Evolutionary conservation across 2,888 invertebrate species (phyloP).

Genomic region (Ceriagrion tenellum): DNA sequence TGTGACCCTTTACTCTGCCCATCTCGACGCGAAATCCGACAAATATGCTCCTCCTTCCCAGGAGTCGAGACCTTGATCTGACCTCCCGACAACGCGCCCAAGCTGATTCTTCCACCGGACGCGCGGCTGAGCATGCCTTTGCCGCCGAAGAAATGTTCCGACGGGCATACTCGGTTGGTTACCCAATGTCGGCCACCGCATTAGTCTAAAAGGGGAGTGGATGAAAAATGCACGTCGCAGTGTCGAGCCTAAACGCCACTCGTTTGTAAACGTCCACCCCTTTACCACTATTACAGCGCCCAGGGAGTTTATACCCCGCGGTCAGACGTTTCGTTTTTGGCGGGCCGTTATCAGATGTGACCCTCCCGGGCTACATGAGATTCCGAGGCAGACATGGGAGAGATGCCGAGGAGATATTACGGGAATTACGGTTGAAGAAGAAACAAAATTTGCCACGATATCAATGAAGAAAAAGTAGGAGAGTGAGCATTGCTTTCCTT

Average conservation of each 20-base stretch:
- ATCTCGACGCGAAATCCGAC: slow-evolving; percentile 45
- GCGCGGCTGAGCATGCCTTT: slow-evolving; percentile 19
- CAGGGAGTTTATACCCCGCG: neutral
- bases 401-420: neutral
- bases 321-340: neutral
- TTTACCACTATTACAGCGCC: neutral
- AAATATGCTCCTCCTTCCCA: slow-evolving; percentile 6
- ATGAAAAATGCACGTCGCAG: slow-evolving; percentile 48
- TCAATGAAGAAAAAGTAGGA: neutral
- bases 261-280: slow-evolving; percentile 20
- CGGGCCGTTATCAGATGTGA: neutral
- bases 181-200: slow-evolving; percentile 47
- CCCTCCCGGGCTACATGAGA: neutral
- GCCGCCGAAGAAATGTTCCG: slow-evolving; percentile 42
- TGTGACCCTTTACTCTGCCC: neutral
- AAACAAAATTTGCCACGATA: neutral
- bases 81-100: slow-evolving; percentile 57
- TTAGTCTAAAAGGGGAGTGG: neutral
- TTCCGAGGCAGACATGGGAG: neutral
- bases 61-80: slow-evolving; percentile 61
- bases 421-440: neutral
- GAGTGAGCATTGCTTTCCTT: neutral
- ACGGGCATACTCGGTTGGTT: slow-evolving; percentile 27
- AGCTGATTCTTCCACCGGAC: slow-evolving; percentile 46
- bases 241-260: slow-evolving; percentile 8